Evolutionary conservation across 2,797 vertebrate species (phyloP).

Genomic region (Ibycter americanus): DNA sequence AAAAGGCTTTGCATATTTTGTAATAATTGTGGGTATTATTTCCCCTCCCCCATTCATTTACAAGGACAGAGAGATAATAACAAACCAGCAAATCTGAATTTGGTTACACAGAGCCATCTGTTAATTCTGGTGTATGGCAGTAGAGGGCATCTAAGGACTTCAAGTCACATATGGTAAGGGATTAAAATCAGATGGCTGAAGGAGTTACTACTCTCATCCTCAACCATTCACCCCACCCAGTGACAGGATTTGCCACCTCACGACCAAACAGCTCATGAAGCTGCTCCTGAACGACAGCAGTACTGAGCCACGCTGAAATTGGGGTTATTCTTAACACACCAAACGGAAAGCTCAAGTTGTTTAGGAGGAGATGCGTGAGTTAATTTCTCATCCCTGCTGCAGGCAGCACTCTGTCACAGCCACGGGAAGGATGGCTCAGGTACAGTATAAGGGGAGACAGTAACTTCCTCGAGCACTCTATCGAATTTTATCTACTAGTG

Average conservation of each 20-base stretch:
- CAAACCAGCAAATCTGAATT: conserved; percentile 3
- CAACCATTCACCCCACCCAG: background rate
- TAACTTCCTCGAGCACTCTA: background rate
- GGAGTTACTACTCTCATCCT: background rate
- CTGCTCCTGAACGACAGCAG: background rate
- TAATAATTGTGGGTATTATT: background rate
- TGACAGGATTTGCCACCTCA: conserved; percentile 14
- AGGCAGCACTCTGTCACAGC: background rate
- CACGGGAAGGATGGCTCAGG: background rate
- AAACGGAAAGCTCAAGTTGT: background rate
- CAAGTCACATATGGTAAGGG: conserved; percentile 27
- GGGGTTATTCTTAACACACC: background rate
- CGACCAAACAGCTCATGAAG: background rate
- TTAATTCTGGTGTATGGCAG: conserved; percentile 47
- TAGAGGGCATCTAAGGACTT: conserved; percentile 69
- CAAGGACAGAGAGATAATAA: background rate
- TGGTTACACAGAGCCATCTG: conserved; percentile 34
- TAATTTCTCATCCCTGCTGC: background rate
- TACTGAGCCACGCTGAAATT: background rate
- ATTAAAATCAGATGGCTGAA: conserved; percentile 45
- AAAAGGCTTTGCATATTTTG: background rate
- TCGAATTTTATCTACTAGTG: background rate
- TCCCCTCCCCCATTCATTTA: background rate
- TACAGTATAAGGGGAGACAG: background rate
- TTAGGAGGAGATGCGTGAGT: background rate